A percentile compares a stretch with the other conserved stretches of the same genome.
Conservation (phyloP, 2,888 invertebrate species). For the Drosophila meridiana region DNA sequence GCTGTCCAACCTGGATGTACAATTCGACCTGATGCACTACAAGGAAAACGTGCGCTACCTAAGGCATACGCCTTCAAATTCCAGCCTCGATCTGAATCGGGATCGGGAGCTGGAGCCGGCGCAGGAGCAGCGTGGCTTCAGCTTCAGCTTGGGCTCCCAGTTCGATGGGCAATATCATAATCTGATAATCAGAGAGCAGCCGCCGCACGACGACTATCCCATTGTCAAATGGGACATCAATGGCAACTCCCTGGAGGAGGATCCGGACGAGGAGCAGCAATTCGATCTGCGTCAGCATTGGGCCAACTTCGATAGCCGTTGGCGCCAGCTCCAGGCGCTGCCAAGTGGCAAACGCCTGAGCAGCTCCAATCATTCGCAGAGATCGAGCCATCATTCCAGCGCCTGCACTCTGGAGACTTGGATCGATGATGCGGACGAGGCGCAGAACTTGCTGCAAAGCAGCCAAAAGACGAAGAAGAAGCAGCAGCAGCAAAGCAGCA, state of each 20-base stretch:
- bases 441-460: slow-evolving; percentile 52
- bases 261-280: slow-evolving; percentile 78
- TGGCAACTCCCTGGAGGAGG: slow-evolving; percentile 82
- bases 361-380: slow-evolving; percentile 60
- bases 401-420: slow-evolving; percentile 84
- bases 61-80: slow-evolving; percentile 83
- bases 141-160: slow-evolving; percentile 80
- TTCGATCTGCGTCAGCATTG: slow-evolving; percentile 68
- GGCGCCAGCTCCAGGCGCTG: slow-evolving; percentile 63
- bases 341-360: slow-evolving; percentile 54
- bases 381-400: slow-evolving; percentile 83
- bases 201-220: slow-evolving; percentile 73
- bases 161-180: slow-evolving; percentile 79
- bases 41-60: slow-evolving; percentile 83
- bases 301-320: slow-evolving; percentile 76
- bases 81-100: slow-evolving; percentile 73
- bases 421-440: slow-evolving; percentile 83
- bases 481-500: not conserved
- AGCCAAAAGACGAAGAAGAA: slow-evolving; percentile 14
- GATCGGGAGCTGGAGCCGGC: slow-evolving; percentile 12
- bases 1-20: slow-evolving; percentile 54
- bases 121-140: slow-evolving; percentile 53
- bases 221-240: slow-evolving; percentile 84
- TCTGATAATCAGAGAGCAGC: slow-evolving; percentile 79
- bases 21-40: slow-evolving; percentile 83